Evolutionary conservation across 2,113 vertebrate species (phyloP).

Genomic region (Stegastes partitus): DNA sequence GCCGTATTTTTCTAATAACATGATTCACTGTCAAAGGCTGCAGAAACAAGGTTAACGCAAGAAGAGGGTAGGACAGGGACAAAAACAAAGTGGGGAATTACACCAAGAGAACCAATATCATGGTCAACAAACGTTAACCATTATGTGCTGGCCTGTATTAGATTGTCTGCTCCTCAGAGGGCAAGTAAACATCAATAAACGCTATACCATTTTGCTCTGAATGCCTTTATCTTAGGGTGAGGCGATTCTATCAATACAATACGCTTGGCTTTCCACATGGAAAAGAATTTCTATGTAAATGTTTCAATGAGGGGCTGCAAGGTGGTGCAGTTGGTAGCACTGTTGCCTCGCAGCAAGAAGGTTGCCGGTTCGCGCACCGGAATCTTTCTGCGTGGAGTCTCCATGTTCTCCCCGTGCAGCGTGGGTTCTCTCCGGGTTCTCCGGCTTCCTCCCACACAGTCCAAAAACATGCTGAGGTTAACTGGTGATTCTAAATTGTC

Average conservation of each 20-base stretch:
- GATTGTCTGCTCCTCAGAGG: slow-evolving; percentile 10
- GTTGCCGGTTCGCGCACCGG: too few relatives aligned
- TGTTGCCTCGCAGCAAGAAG: too few relatives aligned
- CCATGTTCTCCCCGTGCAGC: too few relatives aligned
- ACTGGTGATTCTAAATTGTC: too few relatives aligned
- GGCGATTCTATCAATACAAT: neutral
- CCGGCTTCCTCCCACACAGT: too few relatives aligned
- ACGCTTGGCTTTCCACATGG: neutral
- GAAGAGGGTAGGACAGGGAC: slow-evolving; percentile 23
- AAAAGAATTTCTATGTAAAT: neutral
- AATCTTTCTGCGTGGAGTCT: too few relatives aligned
- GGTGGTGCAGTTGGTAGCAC: too few relatives aligned
- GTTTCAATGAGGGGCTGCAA: neutral
- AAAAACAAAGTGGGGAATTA: slow-evolving; percentile 13
- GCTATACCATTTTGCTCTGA: neutral
- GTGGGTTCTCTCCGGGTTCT: too few relatives aligned
- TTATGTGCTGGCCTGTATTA: slow-evolving; percentile 24
- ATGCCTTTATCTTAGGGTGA: slow-evolving; percentile 4
- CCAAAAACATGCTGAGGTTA: too few relatives aligned
- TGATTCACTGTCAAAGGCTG: neutral
- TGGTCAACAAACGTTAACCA: slow-evolving; percentile 11
- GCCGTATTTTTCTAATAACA: neutral
- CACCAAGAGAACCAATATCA: slow-evolving; percentile 28
- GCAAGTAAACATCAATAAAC: slow-evolving; percentile 13
- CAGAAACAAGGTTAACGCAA: slow-evolving; percentile 9